Base-by-base conservation (phyloP, 2,797 vertebrate species). In the Rachycentron canadum region DNA sequence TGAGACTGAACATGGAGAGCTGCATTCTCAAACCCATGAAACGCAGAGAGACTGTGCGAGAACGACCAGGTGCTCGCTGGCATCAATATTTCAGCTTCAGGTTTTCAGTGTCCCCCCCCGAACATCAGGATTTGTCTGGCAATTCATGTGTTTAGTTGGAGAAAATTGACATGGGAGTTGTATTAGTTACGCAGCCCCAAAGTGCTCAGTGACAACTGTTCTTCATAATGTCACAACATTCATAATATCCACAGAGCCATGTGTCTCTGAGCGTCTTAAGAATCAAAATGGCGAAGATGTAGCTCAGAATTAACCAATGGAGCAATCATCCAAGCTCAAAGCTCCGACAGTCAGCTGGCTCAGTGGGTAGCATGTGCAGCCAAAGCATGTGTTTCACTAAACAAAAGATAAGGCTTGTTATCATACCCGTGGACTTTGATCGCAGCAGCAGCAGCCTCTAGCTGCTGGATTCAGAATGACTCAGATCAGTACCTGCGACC, bases 1-100 rank as follows among this genome's bases (percentile, higher is more conserved):
- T 52, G 81, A 32, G 19, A 21, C 73, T 57, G 45, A 40, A 58
- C 23, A 61, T 47, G 36, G 56, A 69, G 60, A 72, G 76, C 72
- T 50, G 78, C 36, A 64, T 69, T 69, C 71, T 38, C 69, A 34
- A 14, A 36, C 52, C 40, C 21, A 60, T 52, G 3, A 1, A 67
- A 28, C 23, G 30, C 56, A 43, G 30, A 4, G 34, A 63, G 28
- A 47, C n/a, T 4, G 12, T 3, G 41, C 45, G 25, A 78, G 32
- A 62, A 65, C 5, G 16, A 25, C 9, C 9, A 1, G 28, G 6
- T 34, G n/a, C 49, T 49, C 47, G 11, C 60, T 66, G 41, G 69
- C 43, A 50, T 75, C 70, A 41, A 23, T 13, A 28, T 55, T 17
- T 52, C 30, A 36, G 11, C 50, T 21, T 40, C 10, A 28, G 14